These are phyloP conservation scores for Sminthurides aquaticus DNA, from an alignment of 2,888 invertebrate genomes.

Conservation along the genomic window DNA sequence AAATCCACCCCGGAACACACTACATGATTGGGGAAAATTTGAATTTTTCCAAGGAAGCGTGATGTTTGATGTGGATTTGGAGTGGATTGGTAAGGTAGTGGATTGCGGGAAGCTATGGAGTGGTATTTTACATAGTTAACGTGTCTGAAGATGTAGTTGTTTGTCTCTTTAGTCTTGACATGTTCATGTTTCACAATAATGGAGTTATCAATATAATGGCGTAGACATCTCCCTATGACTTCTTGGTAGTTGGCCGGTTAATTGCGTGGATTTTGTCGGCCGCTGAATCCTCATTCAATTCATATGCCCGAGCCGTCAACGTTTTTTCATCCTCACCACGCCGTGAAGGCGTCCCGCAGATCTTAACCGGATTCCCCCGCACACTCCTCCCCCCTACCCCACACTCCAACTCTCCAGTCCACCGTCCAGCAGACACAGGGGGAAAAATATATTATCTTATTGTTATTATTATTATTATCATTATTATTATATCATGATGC, in stretches of 20 bases:
- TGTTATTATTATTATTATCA: slow-evolving; percentile 5
- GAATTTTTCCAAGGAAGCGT: not conserved
- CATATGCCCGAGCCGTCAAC: slow-evolving; percentile 30
- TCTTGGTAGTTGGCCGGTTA: slow-evolving; percentile 43
- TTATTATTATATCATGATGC: slow-evolving; percentile 7
- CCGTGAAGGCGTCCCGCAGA: slow-evolving; percentile 13
- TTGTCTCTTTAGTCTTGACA: not conserved
- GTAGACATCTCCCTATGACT: slow-evolving; percentile 41
- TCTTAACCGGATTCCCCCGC: slow-evolving; percentile 20
- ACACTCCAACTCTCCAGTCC: too few species aligned
- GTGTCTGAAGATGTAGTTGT: not conserved
- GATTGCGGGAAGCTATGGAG: not conserved
- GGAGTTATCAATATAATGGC: slow-evolving; percentile 43
- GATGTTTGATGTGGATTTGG: not conserved
- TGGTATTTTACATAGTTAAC: not conserved
- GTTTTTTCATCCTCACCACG: slow-evolving; percentile 25
- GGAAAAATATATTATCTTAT: slow-evolving; percentile 7
- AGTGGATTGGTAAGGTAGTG: not conserved
- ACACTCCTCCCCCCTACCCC: not conserved
- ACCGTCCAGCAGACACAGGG: not conserved
- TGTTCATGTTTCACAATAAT: slow-evolving; percentile 26
- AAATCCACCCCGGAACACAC: too few species aligned
- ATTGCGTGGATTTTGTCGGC: slow-evolving; percentile 43
- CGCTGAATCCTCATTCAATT: slow-evolving; percentile 34
- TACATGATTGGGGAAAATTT: too few species aligned